Evolutionary conservation across 2,113 vertebrate species (phyloP), one percentile per base, ranked within the genome.

Genomic region (Colius striatus): DNA sequence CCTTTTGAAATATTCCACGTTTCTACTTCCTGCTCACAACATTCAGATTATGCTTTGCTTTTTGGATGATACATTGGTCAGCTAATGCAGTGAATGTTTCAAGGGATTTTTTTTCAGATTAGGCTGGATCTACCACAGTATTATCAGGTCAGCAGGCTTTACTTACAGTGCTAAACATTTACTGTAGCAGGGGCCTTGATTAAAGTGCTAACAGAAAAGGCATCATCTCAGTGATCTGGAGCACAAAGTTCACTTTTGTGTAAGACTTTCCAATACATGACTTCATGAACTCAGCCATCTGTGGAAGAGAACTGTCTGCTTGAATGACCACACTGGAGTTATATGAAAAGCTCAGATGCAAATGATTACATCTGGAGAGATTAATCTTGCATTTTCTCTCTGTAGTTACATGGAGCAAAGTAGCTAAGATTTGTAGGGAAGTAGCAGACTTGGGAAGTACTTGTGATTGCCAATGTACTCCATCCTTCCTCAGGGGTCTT

Each of bases 71-170:
- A 94, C 89, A 87, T 12, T 80, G 65, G 63, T 87, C 88, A 90
- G 78, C 41, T 87, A 74, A 75, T 22, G 65, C 82, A 83, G 45
- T 60, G 85, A 79, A 89, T n/a, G 30, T 93, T 91, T 57, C n/a
- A 71, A 22, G 54, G 75, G 60, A 54, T 72, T 41, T 58, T 91
- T 93, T 83, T 94, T 63, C 68, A 93, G 57, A 77, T 94, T 65
- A 87, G 57, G 30, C 68, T 90, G 62, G 92, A 80, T 55, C 55
- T 77, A 75, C 51, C 66, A 30, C 34, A 74, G 63, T 55, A 80
- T 61, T 77, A 86, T 25, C 72, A 88, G 82, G 72, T 93, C 94
- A 96, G 78, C 87, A 92, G 88, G 50, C 91, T 92, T 81, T 57
- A 91, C 79, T 93, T 80, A 67, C 57, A 84, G 68, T 57, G 67